phyloP scores from a whole-genome alignment of 2,888 invertebrate genomes.

The Acronicta aceris region DNA sequence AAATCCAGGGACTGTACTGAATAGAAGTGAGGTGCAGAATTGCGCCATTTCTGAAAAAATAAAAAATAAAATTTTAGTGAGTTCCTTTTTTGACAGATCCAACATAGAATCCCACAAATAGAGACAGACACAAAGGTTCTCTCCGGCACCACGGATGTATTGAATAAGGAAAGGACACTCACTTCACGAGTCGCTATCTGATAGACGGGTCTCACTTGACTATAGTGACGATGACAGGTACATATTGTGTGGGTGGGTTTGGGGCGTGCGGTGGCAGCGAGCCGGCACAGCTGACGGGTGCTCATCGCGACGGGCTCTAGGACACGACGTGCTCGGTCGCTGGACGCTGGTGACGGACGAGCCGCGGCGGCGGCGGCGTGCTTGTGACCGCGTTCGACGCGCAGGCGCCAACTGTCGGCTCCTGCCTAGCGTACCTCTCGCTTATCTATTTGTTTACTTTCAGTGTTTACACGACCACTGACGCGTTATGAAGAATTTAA shows the following conservation, averaged over 20 bases:
- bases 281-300: constrained; percentile 79
- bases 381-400: constrained; percentile 67
- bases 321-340: constrained; percentile 43
- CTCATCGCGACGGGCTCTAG: constrained; percentile 69
- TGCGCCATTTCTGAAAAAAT: constrained; percentile 86
- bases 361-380: constrained; percentile 72
- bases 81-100: constrained; percentile 1
- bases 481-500: constrained; percentile 70
- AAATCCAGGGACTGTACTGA: constrained; percentile 82
- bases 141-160: constrained; percentile 35
- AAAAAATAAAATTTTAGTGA: constrained; percentile 5
- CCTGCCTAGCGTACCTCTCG: constrained; percentile 63
- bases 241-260: constrained; percentile 66
- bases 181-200: constrained; percentile 79
- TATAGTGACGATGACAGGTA: constrained; percentile 75
- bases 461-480: constrained; percentile 74
- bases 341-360: constrained; percentile 40
- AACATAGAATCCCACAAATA: constrained; percentile 22
- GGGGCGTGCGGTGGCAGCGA: constrained; percentile 65
- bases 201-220: constrained; percentile 86
- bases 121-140: constrained; percentile 30
- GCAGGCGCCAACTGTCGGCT: constrained; percentile 82
- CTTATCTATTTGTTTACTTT: constrained; percentile 76
- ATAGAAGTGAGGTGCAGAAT: constrained; percentile 84
- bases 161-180: constrained; percentile 73